A percentile compares a stretch with the other conserved stretches of the same genome.
phyloP scores from a whole-genome alignment of 2,888 invertebrate species.

The Litoditis marina region DNA sequence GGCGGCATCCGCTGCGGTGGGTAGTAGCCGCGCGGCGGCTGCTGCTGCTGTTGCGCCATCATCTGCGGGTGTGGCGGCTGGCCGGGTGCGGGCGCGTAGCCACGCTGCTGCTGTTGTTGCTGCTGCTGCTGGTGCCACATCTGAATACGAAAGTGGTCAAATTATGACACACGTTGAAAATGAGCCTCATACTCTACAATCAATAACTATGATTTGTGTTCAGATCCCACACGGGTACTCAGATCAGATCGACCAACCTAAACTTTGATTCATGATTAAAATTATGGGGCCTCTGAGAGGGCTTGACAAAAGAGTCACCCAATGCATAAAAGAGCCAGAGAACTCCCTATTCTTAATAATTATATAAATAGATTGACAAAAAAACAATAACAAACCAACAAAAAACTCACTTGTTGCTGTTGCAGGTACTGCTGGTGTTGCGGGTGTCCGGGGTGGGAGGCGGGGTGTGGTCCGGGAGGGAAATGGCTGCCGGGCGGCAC shows the following conservation, averaged over 20 bases:
- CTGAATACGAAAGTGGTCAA: too few relatives aligned
- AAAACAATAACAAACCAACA: not conserved
- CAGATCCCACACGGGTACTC: too few relatives aligned
- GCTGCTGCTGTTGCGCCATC: conserved; percentile 6
- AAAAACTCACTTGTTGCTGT: conserved; percentile 11
- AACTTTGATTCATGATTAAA: too few relatives aligned
- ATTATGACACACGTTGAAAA: too few relatives aligned
- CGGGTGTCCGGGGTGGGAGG: conserved; percentile 29
- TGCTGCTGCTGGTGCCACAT: conserved; percentile 20
- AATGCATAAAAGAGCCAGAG: too few relatives aligned
- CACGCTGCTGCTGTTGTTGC: conserved; percentile 6
- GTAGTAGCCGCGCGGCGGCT: conserved; percentile 13
- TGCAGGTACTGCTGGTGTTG: conserved; percentile 40
- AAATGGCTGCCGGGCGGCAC: conserved; percentile 10
- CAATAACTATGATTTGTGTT: too few relatives aligned
- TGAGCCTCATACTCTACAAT: too few relatives aligned
- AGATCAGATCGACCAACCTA: too few relatives aligned
- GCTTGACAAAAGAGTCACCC: too few relatives aligned
- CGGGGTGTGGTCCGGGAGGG: conserved; percentile 17
- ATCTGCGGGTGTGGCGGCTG: conserved; percentile 6
- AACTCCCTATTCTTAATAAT: not conserved
- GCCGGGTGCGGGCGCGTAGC: not conserved
- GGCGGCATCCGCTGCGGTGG: conserved; percentile 15
- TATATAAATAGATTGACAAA: not conserved
- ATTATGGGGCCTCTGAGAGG: too few relatives aligned